These are phyloP conservation scores for Tenebrosternarchus preto DNA, from an alignment of 2,113 vertebrate species.

Conservation along the genomic window DNA sequence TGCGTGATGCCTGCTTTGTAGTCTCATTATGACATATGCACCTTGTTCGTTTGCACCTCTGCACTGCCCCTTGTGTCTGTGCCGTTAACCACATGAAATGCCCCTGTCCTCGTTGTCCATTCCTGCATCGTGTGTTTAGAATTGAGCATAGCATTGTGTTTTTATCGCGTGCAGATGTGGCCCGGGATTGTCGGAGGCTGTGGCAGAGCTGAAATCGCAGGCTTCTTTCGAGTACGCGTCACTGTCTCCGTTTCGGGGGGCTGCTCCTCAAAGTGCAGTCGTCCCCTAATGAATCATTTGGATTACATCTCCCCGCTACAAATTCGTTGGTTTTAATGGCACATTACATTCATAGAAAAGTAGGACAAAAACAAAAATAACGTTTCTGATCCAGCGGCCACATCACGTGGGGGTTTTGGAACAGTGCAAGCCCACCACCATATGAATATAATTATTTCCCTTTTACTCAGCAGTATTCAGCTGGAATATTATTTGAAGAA, in stretches of 20 bases:
- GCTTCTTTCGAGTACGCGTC: constrained; percentile 8
- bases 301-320: constrained; percentile 30
- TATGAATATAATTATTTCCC: constrained; percentile 49
- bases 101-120: constrained; percentile 12
- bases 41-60: constrained; percentile 29
- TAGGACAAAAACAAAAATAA: constrained; percentile 46
- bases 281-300: constrained; percentile 30
- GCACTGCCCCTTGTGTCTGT: background rate
- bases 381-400: constrained; percentile 46
- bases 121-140: constrained; percentile 17
- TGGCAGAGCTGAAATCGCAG: too few relatives aligned
- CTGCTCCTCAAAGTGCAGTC: constrained; percentile 13
- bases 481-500: constrained; percentile 22
- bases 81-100: constrained; percentile 25
- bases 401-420: constrained; percentile 42
- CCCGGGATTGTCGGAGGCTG: background rate
- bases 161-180: constrained; percentile 40
- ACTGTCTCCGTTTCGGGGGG: background rate
- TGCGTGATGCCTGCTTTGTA: background rate
- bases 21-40: constrained; percentile 15
- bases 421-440: constrained; percentile 31
- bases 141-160: constrained; percentile 25
- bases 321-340: constrained; percentile 48
- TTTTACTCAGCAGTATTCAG: constrained; percentile 17
- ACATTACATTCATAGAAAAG: constrained; percentile 39